These are phyloP conservation scores for Chesias legatella DNA, from an alignment of 2,888 invertebrate species.

Conservation along the genomic window DNA sequence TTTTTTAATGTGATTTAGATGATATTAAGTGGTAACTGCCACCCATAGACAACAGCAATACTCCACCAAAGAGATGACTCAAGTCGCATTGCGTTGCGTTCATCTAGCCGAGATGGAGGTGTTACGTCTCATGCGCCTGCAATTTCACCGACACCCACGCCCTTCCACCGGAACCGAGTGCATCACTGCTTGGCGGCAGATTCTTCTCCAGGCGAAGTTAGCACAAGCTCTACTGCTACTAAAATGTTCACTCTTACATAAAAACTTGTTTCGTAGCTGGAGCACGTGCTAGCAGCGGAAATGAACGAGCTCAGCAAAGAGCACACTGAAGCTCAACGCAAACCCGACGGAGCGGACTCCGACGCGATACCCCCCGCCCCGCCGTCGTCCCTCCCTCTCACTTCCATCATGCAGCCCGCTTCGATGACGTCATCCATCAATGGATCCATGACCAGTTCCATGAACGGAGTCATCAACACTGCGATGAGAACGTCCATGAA, in stretches of 20 bases:
- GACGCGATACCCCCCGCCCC: slow-evolving; percentile 65
- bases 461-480: slow-evolving; percentile 32
- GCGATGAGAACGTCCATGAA: slow-evolving; percentile 19
- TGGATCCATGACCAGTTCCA: slow-evolving; percentile 23
- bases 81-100: too few relatives aligned
- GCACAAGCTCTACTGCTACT: too few relatives aligned
- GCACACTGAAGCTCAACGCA: slow-evolving; percentile 62
- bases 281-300: slow-evolving; percentile 68
- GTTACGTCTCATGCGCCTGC: too few relatives aligned
- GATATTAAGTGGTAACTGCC: too few relatives aligned
- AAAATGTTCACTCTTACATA: background rate
- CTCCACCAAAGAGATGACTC: too few relatives aligned
- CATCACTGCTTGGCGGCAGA: too few relatives aligned
- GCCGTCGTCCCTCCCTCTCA: slow-evolving; percentile 55
- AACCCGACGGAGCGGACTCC: slow-evolving; percentile 71
- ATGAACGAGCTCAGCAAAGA: slow-evolving; percentile 65
- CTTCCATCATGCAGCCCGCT: slow-evolving; percentile 36
- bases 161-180: too few relatives aligned
- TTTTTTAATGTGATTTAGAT: too few relatives aligned
- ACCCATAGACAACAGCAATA: too few relatives aligned
- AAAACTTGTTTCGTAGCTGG: slow-evolving; percentile 46
- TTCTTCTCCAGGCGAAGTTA: too few relatives aligned
- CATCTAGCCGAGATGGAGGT: too few relatives aligned
- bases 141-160: too few relatives aligned
- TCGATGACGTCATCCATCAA: slow-evolving; percentile 45